Evolutionary conservation across 2,888 invertebrate species (phyloP).

Genomic region (Amiota communis): DNA sequence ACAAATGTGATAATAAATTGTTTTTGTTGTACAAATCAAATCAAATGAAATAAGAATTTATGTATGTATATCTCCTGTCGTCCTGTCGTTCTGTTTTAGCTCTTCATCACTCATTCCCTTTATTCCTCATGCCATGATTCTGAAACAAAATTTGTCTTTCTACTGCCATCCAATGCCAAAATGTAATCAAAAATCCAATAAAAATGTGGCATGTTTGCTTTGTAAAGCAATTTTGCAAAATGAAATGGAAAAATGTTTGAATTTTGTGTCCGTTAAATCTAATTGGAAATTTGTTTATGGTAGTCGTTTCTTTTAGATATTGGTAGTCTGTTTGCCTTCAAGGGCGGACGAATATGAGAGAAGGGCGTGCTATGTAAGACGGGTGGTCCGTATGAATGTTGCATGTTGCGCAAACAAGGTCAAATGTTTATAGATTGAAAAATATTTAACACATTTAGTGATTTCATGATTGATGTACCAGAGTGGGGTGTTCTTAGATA

Average conservation of each 20-base stretch:
- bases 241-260: conserved; percentile 36
- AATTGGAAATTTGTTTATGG: conserved; percentile 49
- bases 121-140: too few relatives aligned
- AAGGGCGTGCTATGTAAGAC: not conserved
- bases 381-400: conserved; percentile 2
- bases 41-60: conserved; percentile 26
- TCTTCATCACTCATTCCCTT: too few relatives aligned
- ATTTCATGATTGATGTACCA: too few relatives aligned
- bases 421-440: conserved; percentile 15
- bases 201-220: conserved; percentile 41
- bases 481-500: too few relatives aligned
- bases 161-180: conserved; percentile 33
- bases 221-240: conserved; percentile 33
- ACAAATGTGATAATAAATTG: conserved; percentile 48
- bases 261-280: conserved; percentile 43
- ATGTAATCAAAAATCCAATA: conserved; percentile 62
- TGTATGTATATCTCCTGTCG: conserved; percentile 18
- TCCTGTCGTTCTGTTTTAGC: not conserved
- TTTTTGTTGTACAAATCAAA: conserved; percentile 31
- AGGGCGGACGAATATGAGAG: not conserved
- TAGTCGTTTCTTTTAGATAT: not conserved
- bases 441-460: conserved; percentile 20
- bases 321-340: not conserved
- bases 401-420: conserved; percentile 23
- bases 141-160: not conserved